Conservation (phyloP, 1,140 invertebrate genomes). For the Hypsibius dujardini region DNA sequence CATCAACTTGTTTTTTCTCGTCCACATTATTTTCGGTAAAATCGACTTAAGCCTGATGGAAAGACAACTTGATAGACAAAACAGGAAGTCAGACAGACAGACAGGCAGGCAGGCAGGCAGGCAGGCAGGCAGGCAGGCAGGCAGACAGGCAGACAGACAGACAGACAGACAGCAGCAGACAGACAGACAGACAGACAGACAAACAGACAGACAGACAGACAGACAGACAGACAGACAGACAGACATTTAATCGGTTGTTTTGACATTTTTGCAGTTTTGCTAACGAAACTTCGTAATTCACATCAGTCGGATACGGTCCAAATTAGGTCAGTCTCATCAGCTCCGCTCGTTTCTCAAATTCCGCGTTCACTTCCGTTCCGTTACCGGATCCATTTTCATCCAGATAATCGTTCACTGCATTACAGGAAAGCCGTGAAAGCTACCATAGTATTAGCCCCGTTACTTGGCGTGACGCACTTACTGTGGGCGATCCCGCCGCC, state of each 20-base stretch:
- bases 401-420: background rate
- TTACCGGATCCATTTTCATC: background rate
- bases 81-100: too few species aligned
- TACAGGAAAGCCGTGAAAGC: slow-evolving; percentile 46
- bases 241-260: too few species aligned
- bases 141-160: too few species aligned
- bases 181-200: too few species aligned
- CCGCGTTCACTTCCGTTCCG: background rate
- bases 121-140: too few species aligned
- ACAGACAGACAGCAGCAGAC: too few species aligned
- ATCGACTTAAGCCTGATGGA: too few species aligned
- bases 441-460: slow-evolving; percentile 59
- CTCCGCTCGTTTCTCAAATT: slow-evolving; percentile 3
- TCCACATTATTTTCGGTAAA: slow-evolving; percentile 5
- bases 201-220: too few species aligned
- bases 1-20: slow-evolving; percentile 9
- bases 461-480: slow-evolving; percentile 44
- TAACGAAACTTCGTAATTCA: slow-evolving; percentile 5
- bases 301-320: slow-evolving; percentile 15
- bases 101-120: too few species aligned
- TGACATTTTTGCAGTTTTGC: too few species aligned
- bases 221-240: too few species aligned
- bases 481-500: slow-evolving; percentile 6
- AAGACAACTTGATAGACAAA: too few species aligned
- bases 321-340: slow-evolving; percentile 6